Percentiles rank a stretch among this genome's conserved stretches.
phyloP scores from a whole-genome alignment of 2,888 invertebrate species.

The Petrolisthes manimaculis region DNA sequence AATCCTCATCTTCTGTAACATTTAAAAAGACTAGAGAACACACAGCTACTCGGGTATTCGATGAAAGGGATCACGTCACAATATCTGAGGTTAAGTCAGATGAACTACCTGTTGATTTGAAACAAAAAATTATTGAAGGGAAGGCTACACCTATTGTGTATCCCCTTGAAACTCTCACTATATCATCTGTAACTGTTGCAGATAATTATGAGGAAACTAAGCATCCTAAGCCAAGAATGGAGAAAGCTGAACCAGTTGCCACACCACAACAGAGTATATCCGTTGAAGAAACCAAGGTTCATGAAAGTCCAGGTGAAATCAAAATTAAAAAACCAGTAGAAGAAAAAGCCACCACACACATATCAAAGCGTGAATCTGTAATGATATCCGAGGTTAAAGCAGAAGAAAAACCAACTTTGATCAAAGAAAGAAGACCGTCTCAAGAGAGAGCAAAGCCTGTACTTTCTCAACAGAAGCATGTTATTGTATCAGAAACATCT shows the following conservation, averaged over 20 bases:
- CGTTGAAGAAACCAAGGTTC: constrained; percentile 68
- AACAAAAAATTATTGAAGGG: constrained; percentile 30
- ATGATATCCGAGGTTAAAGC: constrained; percentile 68
- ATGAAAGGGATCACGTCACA: constrained; percentile 49
- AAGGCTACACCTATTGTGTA: constrained; percentile 42
- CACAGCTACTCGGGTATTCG: constrained; percentile 44
- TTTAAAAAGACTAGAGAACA: constrained; percentile 39
- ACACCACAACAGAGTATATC: constrained; percentile 36
- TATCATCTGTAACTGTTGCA: constrained; percentile 46
- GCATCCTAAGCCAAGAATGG: constrained; percentile 27
- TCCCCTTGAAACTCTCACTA: constrained; percentile 48
- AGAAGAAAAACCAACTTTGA: constrained; percentile 68
- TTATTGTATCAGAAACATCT: constrained; percentile 67
- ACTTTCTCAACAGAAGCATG: constrained; percentile 41
- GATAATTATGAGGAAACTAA: constrained; percentile 49
- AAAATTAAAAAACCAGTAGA: constrained; percentile 46
- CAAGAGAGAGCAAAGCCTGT: constrained; percentile 39
- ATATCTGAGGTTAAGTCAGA: constrained; percentile 48
- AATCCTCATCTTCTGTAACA: constrained; percentile 37
- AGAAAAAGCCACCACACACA: constrained; percentile 53
- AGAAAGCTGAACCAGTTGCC: constrained; percentile 39
- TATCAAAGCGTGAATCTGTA: constrained; percentile 65
- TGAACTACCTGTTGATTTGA: constrained; percentile 42
- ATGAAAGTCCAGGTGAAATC: constrained; percentile 65
- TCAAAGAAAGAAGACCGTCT: constrained; percentile 38